phyloP scores from a whole-genome alignment of 2,113 vertebrate genomes.

The Barbus barbus region DNA sequence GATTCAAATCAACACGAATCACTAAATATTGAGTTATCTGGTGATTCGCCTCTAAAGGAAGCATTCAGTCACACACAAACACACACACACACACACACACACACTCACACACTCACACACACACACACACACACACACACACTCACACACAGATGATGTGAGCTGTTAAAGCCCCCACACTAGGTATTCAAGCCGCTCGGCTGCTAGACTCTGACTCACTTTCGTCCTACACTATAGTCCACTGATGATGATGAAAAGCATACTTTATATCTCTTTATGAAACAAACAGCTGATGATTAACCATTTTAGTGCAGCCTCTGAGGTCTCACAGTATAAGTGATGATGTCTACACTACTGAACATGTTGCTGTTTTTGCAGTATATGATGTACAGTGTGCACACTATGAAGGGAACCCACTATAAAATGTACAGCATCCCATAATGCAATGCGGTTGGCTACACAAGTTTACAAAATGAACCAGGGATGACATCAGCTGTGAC shows the following conservation, averaged over 20 bases:
- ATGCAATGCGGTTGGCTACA: background rate
- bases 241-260: background rate
- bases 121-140: background rate
- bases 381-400: background rate
- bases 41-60: no score
- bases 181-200: background rate
- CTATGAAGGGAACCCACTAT: background rate
- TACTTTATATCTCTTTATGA: background rate
- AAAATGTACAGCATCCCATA: background rate
- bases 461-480: background rate
- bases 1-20: no score
- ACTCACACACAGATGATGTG: background rate
- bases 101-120: background rate
- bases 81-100: background rate
- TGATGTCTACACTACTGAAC: background rate
- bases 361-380: background rate
- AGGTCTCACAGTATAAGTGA: background rate
- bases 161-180: background rate
- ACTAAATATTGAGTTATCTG: no score
- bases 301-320: background rate
- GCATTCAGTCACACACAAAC: no score
- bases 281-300: background rate
- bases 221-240: background rate
- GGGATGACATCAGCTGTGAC: background rate
- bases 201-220: constrained; percentile 27